Conservation (phyloP, 2,888 invertebrate species). For the Phaedon cochleariae region DNA sequence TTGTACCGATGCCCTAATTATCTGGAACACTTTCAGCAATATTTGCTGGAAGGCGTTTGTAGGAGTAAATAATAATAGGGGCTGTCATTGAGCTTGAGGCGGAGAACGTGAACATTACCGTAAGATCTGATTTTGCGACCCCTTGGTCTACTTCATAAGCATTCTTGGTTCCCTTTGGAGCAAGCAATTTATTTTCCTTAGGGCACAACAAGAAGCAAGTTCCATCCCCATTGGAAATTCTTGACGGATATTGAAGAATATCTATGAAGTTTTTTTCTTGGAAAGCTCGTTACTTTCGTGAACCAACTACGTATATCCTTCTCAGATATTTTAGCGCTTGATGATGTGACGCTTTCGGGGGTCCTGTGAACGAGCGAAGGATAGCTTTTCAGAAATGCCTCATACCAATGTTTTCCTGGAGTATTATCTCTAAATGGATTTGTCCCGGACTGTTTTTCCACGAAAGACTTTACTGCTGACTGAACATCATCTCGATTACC, state of each 20-base stretch:
- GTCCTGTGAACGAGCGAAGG: conserved; percentile 2
- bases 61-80: conserved; percentile 51
- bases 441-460: conserved; percentile 2
- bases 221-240: conserved; percentile 54
- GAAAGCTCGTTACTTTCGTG: conserved; percentile 23
- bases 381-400: conserved; percentile 19
- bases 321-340: conserved; percentile 13
- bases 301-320: conserved; percentile 28
- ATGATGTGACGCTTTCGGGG: conserved; percentile 7
- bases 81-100: conserved; percentile 49
- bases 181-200: conserved; percentile 47
- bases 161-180: conserved; percentile 38
- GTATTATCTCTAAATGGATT: conserved; percentile 25
- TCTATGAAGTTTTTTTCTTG: conserved; percentile 37
- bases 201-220: conserved; percentile 53
- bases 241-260: conserved; percentile 48
- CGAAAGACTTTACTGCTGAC: conserved; percentile 14
- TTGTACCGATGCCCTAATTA: too few species aligned
- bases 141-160: conserved; percentile 51
- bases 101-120: conserved; percentile 55
- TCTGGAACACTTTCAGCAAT: too few species aligned
- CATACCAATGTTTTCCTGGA: conserved; percentile 29
- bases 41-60: too few species aligned
- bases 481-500: conserved; percentile 7
- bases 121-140: conserved; percentile 49